Base-by-base conservation (phyloP, 2,888 invertebrate species). In the Maniola hyperantus region DNA sequence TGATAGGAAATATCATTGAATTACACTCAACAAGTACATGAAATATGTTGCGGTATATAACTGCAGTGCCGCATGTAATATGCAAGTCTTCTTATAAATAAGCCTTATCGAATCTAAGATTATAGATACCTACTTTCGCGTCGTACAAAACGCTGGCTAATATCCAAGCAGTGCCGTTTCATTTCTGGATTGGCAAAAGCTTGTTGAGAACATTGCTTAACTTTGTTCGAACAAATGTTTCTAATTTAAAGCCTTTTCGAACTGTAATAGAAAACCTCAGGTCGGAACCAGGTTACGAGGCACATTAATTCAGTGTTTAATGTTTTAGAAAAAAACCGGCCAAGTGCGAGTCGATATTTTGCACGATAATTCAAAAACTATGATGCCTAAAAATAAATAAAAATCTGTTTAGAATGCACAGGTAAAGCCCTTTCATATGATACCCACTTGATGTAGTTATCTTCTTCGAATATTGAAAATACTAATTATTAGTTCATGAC, bases 141-240 rank as follows among this genome's bases (percentile, higher is more conserved):
- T 34, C 51, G n/a, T 66, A 67, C 69, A 67, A 68, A 67, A 58
- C 51, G 50, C 66, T 74, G 74, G 74, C 73, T 8, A 11, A 64
- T 39, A 58, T 70, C 74, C 74, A 74, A 73, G 55, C 46, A 48
- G 44, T 44, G 67, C 71, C 68, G 69, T 73, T 71, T 71, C 69
- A 73, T 73, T 75, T 70, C 72, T 73, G 73, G 71, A 73, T 74
- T 73, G 73, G 72, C 72, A 73, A 72, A 69, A 73, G 71, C 71
- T 72, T 72, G 73, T 74, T 72, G 71, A 71, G 70, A 72, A 67
- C 68, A 68, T 68, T 69, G 67, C 68, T 68, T 65, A 71, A 66
- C 66, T 69, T 70, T 66, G 67, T 70, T 68, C 67, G 18, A 65
- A 36, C 57, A 60, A 66, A 64, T 66, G 60, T 39, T 65, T 66